A percentile compares a stretch with the other conserved stretches of the same genome.
These are phyloP conservation scores for Aplocera efformata DNA, from an alignment of 2,888 invertebrate genomes.

Conservation along the genomic window DNA sequence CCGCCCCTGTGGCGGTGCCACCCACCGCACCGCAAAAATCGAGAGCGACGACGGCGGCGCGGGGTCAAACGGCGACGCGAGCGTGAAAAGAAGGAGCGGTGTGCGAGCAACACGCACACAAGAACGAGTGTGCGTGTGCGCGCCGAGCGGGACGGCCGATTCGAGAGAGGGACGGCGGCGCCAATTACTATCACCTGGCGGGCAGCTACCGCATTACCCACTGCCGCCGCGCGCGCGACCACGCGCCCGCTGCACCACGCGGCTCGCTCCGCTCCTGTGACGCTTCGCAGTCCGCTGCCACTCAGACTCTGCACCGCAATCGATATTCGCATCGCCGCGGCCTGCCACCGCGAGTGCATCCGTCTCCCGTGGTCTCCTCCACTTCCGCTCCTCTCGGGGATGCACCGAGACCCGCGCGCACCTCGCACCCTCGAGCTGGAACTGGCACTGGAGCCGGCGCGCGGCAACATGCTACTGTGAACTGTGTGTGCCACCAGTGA, in stretches of 20 bases:
- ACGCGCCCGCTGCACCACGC: slow-evolving; percentile 79
- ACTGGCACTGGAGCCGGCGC: slow-evolving; percentile 36
- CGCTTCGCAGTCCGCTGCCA: slow-evolving; percentile 31
- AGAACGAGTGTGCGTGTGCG: slow-evolving; percentile 65
- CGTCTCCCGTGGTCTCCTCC: slow-evolving; percentile 31
- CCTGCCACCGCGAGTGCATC: slow-evolving; percentile 53
- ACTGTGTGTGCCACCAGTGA: slow-evolving; percentile 53
- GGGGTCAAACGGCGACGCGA: slow-evolving; percentile 80
- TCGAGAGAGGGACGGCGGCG: slow-evolving; percentile 77
- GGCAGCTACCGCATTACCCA: slow-evolving; percentile 83
- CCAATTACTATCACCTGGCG: slow-evolving; percentile 83
- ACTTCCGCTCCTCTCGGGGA: slow-evolving; percentile 35
- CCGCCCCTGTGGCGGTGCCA: slow-evolving; percentile 80
- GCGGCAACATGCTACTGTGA: slow-evolving; percentile 69
- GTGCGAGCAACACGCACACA: slow-evolving; percentile 67
- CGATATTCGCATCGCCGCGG: slow-evolving; percentile 56
- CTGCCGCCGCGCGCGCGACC: slow-evolving; percentile 81
- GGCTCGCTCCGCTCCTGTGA: slow-evolving; percentile 60
- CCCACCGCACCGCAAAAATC: slow-evolving; percentile 84
- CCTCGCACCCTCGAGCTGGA: too few species aligned
- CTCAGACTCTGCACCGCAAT: slow-evolving; percentile 57
- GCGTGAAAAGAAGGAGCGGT: slow-evolving; percentile 79
- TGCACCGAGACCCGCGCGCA: slow-evolving; percentile 38
- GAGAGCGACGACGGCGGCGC: slow-evolving; percentile 79
- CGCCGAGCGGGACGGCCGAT: slow-evolving; percentile 76